Percentiles rank a stretch among this genome's conserved stretches.
Evolutionary conservation across 2,888 invertebrate genomes (phyloP).

Genomic region (Embidobia sp.): DNA sequence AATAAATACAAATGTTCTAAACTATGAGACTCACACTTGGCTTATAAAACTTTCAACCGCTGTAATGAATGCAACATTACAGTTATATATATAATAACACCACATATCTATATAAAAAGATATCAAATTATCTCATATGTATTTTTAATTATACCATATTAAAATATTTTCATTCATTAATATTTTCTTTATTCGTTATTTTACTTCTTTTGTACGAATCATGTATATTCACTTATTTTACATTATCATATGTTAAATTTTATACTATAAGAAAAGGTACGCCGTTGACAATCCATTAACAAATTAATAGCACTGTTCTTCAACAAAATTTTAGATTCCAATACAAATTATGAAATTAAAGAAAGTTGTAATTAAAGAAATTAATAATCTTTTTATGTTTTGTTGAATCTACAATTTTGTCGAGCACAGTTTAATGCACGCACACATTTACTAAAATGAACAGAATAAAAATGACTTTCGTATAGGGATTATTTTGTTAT

Average conservation of each 20-base stretch:
- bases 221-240: constrained; percentile 27
- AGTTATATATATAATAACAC: constrained; percentile 16
- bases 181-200: constrained; percentile 20
- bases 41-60: constrained; percentile 37
- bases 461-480: too few relatives aligned
- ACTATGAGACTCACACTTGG: constrained; percentile 41
- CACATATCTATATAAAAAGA: constrained; percentile 45
- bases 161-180: constrained; percentile 44
- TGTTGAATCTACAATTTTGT: too few relatives aligned
- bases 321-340: too few relatives aligned
- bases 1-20: constrained; percentile 34
- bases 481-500: constrained; percentile 2
- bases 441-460: too few relatives aligned
- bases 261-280: constrained; percentile 41
- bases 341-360: too few relatives aligned
- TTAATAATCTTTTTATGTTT: too few relatives aligned
- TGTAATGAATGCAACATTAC: constrained; percentile 32
- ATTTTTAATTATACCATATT: constrained; percentile 52
- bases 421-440: too few relatives aligned
- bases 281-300: constrained; percentile 27
- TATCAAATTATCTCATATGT: constrained; percentile 57
- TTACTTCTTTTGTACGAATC: constrained; percentile 45
- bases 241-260: constrained; percentile 30
- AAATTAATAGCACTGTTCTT: constrained; percentile 21
- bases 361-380: too few relatives aligned